Conservation (phyloP, 2,888 invertebrate genomes). For the Danaus chrysippus region DNA sequence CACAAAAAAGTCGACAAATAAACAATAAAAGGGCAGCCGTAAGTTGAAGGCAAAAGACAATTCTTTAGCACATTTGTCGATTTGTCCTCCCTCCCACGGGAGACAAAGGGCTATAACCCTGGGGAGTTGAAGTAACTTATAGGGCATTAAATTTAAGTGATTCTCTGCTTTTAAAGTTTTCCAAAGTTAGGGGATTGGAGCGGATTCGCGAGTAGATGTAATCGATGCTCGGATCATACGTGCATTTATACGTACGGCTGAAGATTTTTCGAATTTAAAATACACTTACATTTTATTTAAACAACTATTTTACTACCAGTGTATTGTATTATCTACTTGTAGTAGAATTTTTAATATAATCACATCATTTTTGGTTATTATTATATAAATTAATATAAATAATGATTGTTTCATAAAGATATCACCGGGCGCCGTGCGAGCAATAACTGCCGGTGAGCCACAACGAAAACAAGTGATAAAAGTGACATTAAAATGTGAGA, state of each 20-base stretch:
- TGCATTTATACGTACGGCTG: not conserved
- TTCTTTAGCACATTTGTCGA: conserved; percentile 52
- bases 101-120: conserved; percentile 58
- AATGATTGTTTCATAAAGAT: conserved; percentile 52
- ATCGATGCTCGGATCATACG: conserved; percentile 18
- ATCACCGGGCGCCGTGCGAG: conserved; percentile 73
- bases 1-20: conserved; percentile 14
- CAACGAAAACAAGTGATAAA: conserved; percentile 72
- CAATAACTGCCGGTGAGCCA: conserved; percentile 64
- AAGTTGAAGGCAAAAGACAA: conserved; percentile 26
- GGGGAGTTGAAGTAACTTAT: conserved; percentile 58
- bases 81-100: conserved; percentile 46
- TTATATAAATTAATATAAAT: not conserved
- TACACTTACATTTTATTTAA: no score
- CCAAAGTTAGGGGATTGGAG: conserved; percentile 34
- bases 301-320: no score
- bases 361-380: not conserved
- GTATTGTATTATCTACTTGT: no score
- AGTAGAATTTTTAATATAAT: no score
- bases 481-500: conserved; percentile 58
- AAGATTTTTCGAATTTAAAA: no score
- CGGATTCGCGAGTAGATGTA: conserved; percentile 24
- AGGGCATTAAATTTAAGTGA: conserved; percentile 74
- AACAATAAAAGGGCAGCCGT: conserved; percentile 25
- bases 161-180: conserved; percentile 62